Percentiles rank a stretch among this genome's conserved stretches.
phyloP scores from a whole-genome alignment of 1,140 invertebrate species.

The Ceratitis capitata region DNA sequence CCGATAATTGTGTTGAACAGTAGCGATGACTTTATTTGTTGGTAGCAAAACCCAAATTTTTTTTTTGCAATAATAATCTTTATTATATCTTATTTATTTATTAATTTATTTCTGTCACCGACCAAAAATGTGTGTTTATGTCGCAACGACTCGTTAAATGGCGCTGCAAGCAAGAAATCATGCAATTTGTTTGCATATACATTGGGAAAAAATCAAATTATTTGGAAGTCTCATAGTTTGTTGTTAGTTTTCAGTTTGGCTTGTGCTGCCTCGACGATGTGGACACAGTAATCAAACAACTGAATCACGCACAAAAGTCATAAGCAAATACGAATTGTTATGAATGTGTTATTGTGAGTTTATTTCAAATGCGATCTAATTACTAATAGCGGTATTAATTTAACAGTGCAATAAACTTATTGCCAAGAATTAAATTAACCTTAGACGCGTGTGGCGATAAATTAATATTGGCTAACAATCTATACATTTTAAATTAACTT shows the following conservation, averaged over 20 bases:
- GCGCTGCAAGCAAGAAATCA: not conserved
- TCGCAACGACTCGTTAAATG: not conserved
- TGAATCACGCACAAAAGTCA: not conserved
- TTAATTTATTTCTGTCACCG: not conserved
- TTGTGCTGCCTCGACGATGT: not conserved
- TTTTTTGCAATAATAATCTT: not conserved
- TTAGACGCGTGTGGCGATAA: too few relatives aligned
- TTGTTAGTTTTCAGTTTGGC: not conserved
- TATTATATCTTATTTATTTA: not conserved
- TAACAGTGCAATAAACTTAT: not conserved
- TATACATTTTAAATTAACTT: too few relatives aligned
- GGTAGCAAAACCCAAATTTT: not conserved
- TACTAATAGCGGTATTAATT: not conserved
- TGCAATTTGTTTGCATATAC: not conserved
- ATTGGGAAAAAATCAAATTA: not conserved
- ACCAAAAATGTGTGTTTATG: constrained; percentile 15
- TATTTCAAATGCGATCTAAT: not conserved
- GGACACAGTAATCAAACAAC: not conserved
- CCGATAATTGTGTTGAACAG: not conserved
- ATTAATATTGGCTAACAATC: too few relatives aligned
- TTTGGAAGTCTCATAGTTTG: not conserved
- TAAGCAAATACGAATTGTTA: not conserved
- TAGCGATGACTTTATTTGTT: not conserved
- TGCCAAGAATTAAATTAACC: not conserved
- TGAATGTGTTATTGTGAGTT: not conserved